phyloP scores from a whole-genome alignment of 2,888 invertebrate species.

The Urechis unicinctus region DNA sequence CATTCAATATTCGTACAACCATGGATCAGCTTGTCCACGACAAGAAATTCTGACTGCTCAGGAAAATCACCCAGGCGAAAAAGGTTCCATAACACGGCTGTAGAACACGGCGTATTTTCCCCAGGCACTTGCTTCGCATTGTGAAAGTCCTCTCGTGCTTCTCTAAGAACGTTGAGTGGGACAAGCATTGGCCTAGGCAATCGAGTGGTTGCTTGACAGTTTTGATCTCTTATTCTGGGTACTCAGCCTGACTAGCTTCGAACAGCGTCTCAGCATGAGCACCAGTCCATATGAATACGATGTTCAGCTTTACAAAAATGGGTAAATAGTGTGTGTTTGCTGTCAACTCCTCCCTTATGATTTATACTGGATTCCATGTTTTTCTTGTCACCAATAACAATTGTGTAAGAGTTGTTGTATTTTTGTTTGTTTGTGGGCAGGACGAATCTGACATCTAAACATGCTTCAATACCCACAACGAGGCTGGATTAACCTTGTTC shows the following conservation, averaged over 20 bases:
- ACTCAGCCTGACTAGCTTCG: too few relatives aligned
- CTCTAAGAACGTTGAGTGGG: background rate
- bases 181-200: too few relatives aligned
- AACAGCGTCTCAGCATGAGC: too few relatives aligned
- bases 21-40: too few relatives aligned
- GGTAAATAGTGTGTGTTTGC: background rate
- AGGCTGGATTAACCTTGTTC: background rate
- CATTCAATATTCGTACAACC: too few relatives aligned
- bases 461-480: background rate
- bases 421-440: background rate
- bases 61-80: too few relatives aligned
- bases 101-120: too few relatives aligned
- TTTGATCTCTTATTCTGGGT: too few relatives aligned
- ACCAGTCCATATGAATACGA: background rate
- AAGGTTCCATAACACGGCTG: too few relatives aligned
- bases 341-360: background rate
- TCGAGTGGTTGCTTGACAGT: too few relatives aligned
- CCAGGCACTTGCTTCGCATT: too few relatives aligned
- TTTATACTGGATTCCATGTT: background rate
- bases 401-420: background rate
- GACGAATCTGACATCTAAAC: background rate
- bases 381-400: background rate
- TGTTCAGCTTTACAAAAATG: background rate
- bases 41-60: too few relatives aligned
- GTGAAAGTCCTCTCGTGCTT: background rate